Evolutionary conservation across 2,113 vertebrate species (phyloP), one percentile per base, ranked within the genome.

Genomic region (Paralichthys olivaceus): DNA sequence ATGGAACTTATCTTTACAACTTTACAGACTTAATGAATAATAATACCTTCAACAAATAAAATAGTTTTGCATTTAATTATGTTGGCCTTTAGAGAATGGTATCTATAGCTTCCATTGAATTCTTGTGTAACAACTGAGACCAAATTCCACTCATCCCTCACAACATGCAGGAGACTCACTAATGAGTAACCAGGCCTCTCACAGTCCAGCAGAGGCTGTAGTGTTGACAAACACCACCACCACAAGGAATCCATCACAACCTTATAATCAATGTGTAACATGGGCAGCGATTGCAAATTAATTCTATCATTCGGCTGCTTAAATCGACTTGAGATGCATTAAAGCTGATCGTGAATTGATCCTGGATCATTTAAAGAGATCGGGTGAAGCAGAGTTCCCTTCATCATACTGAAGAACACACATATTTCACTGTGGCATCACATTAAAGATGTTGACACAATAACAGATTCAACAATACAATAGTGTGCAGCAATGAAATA

Each of bases 211-310:
- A 25, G 37, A 14, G 4, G 14, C 26, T 37, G 11, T n/a, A 8
- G 43, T 28, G 54, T 62, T 61, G 56, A 69, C n/a, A 47, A 51
- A 75, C 63, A 59, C 45, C 69, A n/a, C 55, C 47, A 40, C 22
- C 22, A 20, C 12, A 26, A 77, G 34, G 62, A 73, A 62, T 69
- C 53, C 25, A 59, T 71, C 54, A 1, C 9, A 60, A 77, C 37
- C 59, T 22, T 28, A 58, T 40, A 73, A 84, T 83, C 73, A 82
- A 72, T 77, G 55, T 6, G 4, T 25, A 34, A 32, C 49, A n/a
- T 25, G 28, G 23, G 13, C 29, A 19, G 29, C 37, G 47, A 22
- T 73, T 69, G 65, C 56, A 58, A 81, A 74, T 25, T 45, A 67
- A 47, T 49, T 20, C 9, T 3, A 11, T 29, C 20, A 26, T 2